phyloP scores from a whole-genome alignment of 2,113 vertebrate species.

The Melanocharis versteri region DNA sequence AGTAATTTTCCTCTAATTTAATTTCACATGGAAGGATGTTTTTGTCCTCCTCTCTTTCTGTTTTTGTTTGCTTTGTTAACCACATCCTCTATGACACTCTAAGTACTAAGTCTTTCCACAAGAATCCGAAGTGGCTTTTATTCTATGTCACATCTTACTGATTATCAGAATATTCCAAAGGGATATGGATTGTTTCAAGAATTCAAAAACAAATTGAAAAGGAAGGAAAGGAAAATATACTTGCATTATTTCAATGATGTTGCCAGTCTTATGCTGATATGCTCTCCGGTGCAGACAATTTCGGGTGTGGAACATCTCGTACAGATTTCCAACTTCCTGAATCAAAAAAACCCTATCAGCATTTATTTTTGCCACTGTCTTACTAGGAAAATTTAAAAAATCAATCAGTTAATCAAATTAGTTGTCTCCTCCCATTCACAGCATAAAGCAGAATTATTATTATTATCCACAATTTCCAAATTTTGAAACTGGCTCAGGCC shows the following conservation, averaged over 20 bases:
- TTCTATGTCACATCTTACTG: neutral
- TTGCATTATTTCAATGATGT: conserved; percentile 93
- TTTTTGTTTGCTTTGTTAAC: neutral
- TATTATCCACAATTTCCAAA: neutral
- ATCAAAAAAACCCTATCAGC: neutral
- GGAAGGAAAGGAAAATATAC: conserved; percentile 31
- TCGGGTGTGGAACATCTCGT: conserved; percentile 94
- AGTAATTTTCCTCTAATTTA: neutral
- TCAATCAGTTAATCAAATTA: neutral
- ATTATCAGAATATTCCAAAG: neutral
- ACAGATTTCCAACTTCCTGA: conserved; percentile 90
- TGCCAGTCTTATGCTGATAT: conserved; percentile 91
- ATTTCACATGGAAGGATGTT: neutral
- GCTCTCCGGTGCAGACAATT: conserved; percentile 88
- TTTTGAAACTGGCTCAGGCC: neutral
- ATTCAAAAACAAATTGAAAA: neutral
- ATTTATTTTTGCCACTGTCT: neutral
- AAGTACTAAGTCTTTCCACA: neutral
- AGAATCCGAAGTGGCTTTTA: neutral
- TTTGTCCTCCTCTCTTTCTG: neutral
- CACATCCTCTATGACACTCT: neutral
- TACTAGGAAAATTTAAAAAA: neutral
- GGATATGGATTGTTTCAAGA: neutral
- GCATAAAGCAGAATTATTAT: neutral
- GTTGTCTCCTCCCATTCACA: neutral